phyloP scores from a whole-genome alignment of 2,888 invertebrate genomes.

The Microplitis manilae region DNA sequence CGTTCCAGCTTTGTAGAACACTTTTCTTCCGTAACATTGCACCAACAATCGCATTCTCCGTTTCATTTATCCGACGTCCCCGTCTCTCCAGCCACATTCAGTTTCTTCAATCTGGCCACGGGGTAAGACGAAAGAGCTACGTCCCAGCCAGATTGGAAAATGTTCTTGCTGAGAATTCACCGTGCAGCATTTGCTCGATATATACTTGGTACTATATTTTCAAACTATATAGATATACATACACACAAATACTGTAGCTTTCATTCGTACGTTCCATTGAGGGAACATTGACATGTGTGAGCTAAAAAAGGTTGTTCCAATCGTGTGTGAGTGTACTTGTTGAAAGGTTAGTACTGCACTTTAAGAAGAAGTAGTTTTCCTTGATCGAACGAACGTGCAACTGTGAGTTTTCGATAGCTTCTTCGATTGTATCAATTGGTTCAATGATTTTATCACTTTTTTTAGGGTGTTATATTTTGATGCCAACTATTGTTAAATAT shows the following conservation, averaged over 20 bases:
- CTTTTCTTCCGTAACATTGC: slow-evolving; percentile 68
- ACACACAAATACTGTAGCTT: slow-evolving; percentile 19
- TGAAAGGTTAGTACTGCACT: slow-evolving; percentile 51
- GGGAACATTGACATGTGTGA: slow-evolving; percentile 24
- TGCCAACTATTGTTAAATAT: neutral
- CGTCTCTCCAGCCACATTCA: slow-evolving; percentile 58
- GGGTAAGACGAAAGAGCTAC: slow-evolving; percentile 42
- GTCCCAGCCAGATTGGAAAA: slow-evolving; percentile 52
- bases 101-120: slow-evolving; percentile 65
- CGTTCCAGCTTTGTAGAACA: slow-evolving; percentile 62
- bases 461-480: slow-evolving; percentile 2
- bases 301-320: slow-evolving; percentile 6
- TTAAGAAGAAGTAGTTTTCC: slow-evolving; percentile 22
- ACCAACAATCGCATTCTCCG: slow-evolving; percentile 68
- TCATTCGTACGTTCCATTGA: neutral
- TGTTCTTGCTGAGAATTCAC: slow-evolving; percentile 52
- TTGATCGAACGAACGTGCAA: slow-evolving; percentile 24
- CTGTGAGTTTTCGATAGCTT: slow-evolving; percentile 15
- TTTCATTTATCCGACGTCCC: slow-evolving; percentile 55
- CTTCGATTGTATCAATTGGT: slow-evolving; percentile 25
- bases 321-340: slow-evolving; percentile 54
- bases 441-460: slow-evolving; percentile 13
- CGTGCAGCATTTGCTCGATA: slow-evolving; percentile 33
- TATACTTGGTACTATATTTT: neutral
- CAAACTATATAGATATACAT: neutral